Evolutionary conservation across 2,888 invertebrate species (phyloP), one percentile per base, ranked within the genome.

Genomic region (Tuta absoluta): DNA sequence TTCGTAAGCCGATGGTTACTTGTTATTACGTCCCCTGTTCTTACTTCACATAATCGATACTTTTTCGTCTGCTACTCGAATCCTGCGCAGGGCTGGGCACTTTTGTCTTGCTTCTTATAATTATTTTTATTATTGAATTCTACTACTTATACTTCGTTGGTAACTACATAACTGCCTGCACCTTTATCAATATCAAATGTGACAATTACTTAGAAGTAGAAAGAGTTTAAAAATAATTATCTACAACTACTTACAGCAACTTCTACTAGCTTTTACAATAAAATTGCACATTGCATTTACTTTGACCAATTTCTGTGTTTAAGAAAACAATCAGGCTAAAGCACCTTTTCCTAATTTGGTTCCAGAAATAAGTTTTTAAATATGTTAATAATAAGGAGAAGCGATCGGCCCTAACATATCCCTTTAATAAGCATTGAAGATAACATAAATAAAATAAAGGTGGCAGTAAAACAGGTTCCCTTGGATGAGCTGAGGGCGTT

Each of bases 1-100:
- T 86, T 84, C 79, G 75, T 83, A 80, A 82, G 77, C 73, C 62
- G 71, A 67, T 72, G 68, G 79, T 85, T 82, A 82, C 82, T 75
- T 75, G 80, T 82, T 84, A 81, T 86, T 86, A 86, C 80, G 67
- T 71, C 69, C 67, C 72, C 75, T 69, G 72, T 77, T 84, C 79
- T 84, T 84, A 81, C 84, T 82, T 81, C 78, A 82, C 77, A 75
- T 80, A 79, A 76, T 77, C 73, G 75, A 76, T 76, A 72, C 71
- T 68, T 68, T 69, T 75, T 78, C 76, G 68, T 72, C 69, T 75
- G 73, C 69, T 70, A 67, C 65, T 68, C 63, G 63, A 51, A 65
- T 67, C 57, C 63, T 66, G 66, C 64, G 24, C 62, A 68, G 69
- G 70, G 67, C 66, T 68, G 68, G 62, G 53, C 61, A 59, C 64